phyloP scores from a whole-genome alignment of 2,888 invertebrate species.

The Tachina grossa region DNA sequence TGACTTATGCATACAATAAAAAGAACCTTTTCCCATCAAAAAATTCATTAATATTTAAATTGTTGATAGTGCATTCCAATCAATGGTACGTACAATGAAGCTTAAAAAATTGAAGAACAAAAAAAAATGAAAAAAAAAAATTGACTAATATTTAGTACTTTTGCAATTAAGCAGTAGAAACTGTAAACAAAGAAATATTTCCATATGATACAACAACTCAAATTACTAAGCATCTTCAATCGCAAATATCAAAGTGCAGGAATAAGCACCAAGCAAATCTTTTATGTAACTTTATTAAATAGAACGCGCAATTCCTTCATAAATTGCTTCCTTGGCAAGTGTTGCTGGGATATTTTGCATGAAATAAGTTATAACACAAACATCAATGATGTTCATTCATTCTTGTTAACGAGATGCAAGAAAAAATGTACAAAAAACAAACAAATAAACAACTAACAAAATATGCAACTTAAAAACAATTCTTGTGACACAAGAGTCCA shows the following conservation, averaged over 20 bases:
- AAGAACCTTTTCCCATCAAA: neutral
- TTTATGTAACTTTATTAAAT: neutral
- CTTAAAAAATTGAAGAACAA: neutral
- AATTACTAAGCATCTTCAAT: conserved; percentile 18
- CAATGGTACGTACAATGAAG: neutral
- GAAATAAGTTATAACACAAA: conserved; percentile 32
- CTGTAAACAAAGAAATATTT: conserved; percentile 18
- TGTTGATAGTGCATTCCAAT: neutral
- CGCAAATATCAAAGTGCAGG: neutral
- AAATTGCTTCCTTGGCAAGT: neutral
- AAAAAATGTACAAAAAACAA: conserved; percentile 5
- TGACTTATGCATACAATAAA: neutral
- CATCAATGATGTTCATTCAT: conserved; percentile 24
- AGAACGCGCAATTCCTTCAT: neutral
- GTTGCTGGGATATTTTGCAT: conserved; percentile 3
- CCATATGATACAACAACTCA: conserved; percentile 1
- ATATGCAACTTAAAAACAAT: neutral
- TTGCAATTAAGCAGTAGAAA: conserved; percentile 28
- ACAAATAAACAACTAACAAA: conserved; percentile 4
- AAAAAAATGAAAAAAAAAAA: no score
- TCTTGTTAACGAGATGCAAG: conserved; percentile 25
- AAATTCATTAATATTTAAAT: neutral
- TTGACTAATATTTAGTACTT: no score
- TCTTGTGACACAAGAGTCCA: conserved; percentile 18
- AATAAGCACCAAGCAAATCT: neutral